These are phyloP conservation scores for Nematolebias whitei DNA, from an alignment of 2,113 vertebrate genomes.

Conservation along the genomic window DNA sequence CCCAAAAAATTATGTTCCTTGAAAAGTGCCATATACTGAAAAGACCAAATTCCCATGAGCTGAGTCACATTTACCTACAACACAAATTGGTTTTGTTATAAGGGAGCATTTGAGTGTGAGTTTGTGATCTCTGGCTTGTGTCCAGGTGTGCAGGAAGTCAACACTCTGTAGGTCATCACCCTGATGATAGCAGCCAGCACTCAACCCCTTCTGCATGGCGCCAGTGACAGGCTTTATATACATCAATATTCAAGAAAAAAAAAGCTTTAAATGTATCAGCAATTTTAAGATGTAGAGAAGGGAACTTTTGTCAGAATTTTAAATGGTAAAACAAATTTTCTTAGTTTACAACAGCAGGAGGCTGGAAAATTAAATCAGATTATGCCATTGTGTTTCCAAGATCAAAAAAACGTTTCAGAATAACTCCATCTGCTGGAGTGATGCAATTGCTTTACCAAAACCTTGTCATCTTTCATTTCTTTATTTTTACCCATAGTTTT, in stretches of 20 bases:
- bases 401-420: conserved; percentile 43
- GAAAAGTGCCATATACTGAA: too few species aligned
- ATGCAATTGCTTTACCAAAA: conserved; percentile 31
- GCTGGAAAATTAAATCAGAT: conserved; percentile 45
- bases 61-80: too few species aligned
- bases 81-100: too few species aligned
- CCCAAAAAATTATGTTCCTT: too few species aligned
- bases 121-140: not conserved
- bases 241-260: conserved; percentile 25
- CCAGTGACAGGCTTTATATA: conserved; percentile 14
- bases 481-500: conserved; percentile 5
- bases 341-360: conserved; percentile 47
- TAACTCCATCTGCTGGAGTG: conserved; percentile 36
- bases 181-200: conserved; percentile 22
- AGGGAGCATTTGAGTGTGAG: too few species aligned
- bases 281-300: not conserved
- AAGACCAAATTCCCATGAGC: too few species aligned
- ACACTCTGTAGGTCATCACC: conserved; percentile 22
- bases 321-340: conserved; percentile 5
- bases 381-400: conserved; percentile 39
- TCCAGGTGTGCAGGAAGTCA: conserved; percentile 19
- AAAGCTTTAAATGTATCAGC: not conserved
- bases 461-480: conserved; percentile 31
- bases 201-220: conserved; percentile 4
- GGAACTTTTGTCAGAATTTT: not conserved